Evolutionary conservation across 1,140 invertebrate species (phyloP), one percentile per base, ranked within the genome.

Genomic region (Heliconius melpomene): DNA sequence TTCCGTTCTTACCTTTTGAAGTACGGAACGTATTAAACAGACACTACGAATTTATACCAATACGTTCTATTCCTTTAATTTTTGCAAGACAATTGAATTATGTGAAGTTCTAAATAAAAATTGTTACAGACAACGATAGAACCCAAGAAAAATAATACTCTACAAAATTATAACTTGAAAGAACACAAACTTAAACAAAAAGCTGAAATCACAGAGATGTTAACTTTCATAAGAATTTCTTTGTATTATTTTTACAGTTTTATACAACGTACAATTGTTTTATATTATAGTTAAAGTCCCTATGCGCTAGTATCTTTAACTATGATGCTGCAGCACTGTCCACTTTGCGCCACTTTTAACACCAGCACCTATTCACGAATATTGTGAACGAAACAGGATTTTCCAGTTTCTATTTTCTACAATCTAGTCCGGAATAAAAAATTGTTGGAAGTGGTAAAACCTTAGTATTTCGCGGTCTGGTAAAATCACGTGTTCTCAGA

Each of bases 401-500:
- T 60, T 60, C 7, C 54, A 23, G 3, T 60, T 60, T 60, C 54
- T 26, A 60, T 29, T 66, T 66, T 16, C 3, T 66, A 26, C 11
- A 66, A 5, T 26, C 9, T 16, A 66, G 23, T 54, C 50, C 46
- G 52, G 52, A 75, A 75, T 74, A 36, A 75, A 75, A 75, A 75
- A 75, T 32, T 6, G 32, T 57, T 60, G 74, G 8, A 75, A 40
- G 13, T 52, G 54, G 23, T 71, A 76, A 76, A 70, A 26, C n/a
- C 75, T 60, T 23, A 70, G 60, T 54, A 54, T 76, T 76, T 76
- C 60, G 75, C 75, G 75, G 60, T 71, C 60, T 71, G 75, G 52
- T 76, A 70, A 76, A 76, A 76, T 66, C 74, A 76, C 60, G 75
- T 36, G 60, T 76, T 76, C 36, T 66, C 38, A 76, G 75, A 38